These are phyloP conservation scores for Geophilus truncorum DNA, from an alignment of 2,888 invertebrate species.

Conservation along the genomic window DNA sequence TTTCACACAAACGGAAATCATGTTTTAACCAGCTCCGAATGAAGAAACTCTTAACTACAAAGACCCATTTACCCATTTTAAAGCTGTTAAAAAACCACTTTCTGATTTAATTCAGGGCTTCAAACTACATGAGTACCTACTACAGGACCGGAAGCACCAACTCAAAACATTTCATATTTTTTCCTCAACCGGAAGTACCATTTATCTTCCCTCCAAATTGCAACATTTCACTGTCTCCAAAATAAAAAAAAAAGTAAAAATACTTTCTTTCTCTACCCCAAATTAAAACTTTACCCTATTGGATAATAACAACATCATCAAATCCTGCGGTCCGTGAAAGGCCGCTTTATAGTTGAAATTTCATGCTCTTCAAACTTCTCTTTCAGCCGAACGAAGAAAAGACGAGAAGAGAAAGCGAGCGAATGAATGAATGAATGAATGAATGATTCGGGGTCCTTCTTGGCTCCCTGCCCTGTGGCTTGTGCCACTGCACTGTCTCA, in stretches of 20 bases:
- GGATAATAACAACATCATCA: constrained; percentile 19
- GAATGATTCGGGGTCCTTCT: background rate
- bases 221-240: background rate
- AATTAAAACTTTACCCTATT: constrained; percentile 12
- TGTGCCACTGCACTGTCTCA: background rate
- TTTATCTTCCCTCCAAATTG: background rate
- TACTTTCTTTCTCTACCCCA: background rate
- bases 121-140: no score
- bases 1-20: no score
- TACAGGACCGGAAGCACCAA: no score
- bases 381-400: background rate
- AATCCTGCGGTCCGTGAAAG: constrained; percentile 10
- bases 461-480: background rate
- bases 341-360: background rate
- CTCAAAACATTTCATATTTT: no score
- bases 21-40: no score
- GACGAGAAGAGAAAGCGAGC: no score
- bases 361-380: constrained; percentile 3
- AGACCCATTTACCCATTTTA: no score
- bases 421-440: background rate
- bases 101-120: no score
- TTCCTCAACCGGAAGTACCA: no score
- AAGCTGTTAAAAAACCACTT: no score
- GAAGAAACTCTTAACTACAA: no score
- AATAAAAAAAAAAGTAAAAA: background rate